Conservation (phyloP, 2,797 vertebrate species). For the Molossus molossus region DNA sequence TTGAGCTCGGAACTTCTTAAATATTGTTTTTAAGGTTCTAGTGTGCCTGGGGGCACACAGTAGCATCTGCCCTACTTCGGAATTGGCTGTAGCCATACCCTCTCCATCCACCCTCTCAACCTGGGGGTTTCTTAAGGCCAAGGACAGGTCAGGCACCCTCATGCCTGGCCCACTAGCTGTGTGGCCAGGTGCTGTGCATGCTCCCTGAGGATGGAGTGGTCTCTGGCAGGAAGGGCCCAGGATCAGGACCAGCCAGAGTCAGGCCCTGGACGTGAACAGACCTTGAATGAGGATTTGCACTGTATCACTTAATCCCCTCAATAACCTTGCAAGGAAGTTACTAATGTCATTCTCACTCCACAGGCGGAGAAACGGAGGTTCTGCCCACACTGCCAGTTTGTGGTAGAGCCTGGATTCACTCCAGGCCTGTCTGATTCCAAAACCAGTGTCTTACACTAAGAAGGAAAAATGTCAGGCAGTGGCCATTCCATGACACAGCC, state of each 20-base stretch:
- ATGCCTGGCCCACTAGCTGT: not conserved
- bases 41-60: fast-evolving
- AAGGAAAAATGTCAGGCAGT: not conserved
- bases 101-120: not conserved
- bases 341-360: not conserved
- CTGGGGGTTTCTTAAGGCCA: not conserved
- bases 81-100: not conserved
- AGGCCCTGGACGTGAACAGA: not conserved
- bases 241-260: not conserved
- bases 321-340: not conserved
- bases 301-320: not conserved
- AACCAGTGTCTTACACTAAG: not conserved
- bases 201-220: not conserved
- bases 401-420: not conserved
- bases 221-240: not conserved
- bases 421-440: not conserved
- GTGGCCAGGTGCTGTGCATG: not conserved
- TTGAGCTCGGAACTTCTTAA: not conserved
- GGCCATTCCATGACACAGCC: not conserved
- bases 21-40: not conserved
- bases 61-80: not conserved
- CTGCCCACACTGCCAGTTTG: not conserved
- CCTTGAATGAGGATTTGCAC: not conserved
- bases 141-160: not conserved
- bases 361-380: not conserved